Evolutionary conservation across 2,888 invertebrate genomes (phyloP), one percentile per base, ranked within the genome.

Genomic region (Cephus pulcher): DNA sequence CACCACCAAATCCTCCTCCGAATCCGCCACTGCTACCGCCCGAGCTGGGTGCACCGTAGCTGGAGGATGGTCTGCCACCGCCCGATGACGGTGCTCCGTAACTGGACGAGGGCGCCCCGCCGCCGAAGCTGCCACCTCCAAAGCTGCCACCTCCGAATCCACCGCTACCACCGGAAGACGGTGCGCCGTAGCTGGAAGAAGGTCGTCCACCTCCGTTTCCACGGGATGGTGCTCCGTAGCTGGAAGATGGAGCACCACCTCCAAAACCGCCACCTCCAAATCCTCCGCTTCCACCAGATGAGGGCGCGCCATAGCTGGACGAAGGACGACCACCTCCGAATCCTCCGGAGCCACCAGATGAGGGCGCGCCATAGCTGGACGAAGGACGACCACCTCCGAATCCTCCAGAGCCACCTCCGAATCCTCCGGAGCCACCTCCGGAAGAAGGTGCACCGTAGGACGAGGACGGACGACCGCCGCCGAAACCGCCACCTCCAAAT

Each of bases 31-130:
- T 84, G 80, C 84, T 81, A 34, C 86, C 84, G 33, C 87, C 86
- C 68, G 80, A 80, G 34, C 92, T 86, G 30, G 92, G 92, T 30
- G 92, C 92, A 34, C 92, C 92, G 78, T 92, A 92, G 37, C 85
- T 84, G 0, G 90, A 86, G 33, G 89, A 89, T 34, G 85, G 89
- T 89, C 88, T 84, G 30, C 86, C 85, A 3, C 84, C 89, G 73
- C 86, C 82, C 34, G 89, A 87, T 32, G 89, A 83, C 40, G 91
- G 90, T 4, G 92, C 89, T 1, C 92, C 92, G 80, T 91, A 92
- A 73, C 89, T 89, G 37, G 90, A 88, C 0, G 92, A 92, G 30
- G 89, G 88, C 75, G 81, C 83, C 32, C 82, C 80, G 34, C 77
- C 79, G 70, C 75, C 82, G 34, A 78, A 74, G 93, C 92, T 74